These are phyloP conservation scores for Formica aserva DNA, from an alignment of 2,888 invertebrate genomes.

Conservation along the genomic window DNA sequence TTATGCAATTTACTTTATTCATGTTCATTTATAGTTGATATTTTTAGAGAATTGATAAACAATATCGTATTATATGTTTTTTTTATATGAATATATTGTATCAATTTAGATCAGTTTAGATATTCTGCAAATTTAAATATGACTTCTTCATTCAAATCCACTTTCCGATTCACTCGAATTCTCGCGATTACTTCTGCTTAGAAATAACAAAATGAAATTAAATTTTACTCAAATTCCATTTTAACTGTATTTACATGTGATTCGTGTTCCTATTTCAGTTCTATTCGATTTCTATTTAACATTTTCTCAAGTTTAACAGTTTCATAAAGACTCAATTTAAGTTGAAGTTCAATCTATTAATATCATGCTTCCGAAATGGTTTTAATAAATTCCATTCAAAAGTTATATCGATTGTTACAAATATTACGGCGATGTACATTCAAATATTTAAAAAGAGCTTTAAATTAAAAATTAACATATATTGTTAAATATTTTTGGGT, in stretches of 20 bases:
- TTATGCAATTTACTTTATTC: not conserved
- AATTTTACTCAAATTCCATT: slow-evolving; percentile 34
- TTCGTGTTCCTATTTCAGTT: slow-evolving; percentile 23
- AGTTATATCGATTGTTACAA: not conserved
- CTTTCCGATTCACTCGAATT: not conserved
- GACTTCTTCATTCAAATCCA: slow-evolving; percentile 3
- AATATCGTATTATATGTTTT: not conserved
- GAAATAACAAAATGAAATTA: slow-evolving; percentile 33
- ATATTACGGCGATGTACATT: not conserved
- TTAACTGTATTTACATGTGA: slow-evolving; percentile 33
- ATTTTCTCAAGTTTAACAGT: slow-evolving; percentile 26
- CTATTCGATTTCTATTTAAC: slow-evolving; percentile 27
- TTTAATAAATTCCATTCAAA: slow-evolving; percentile 16
- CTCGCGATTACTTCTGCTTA: not conserved
- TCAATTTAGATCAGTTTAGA: not conserved
- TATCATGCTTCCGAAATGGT: not conserved
- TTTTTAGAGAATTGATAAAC: not conserved
- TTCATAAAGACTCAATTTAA: slow-evolving; percentile 22
- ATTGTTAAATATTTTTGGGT: not conserved
- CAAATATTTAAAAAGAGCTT: not conserved
- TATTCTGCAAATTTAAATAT: slow-evolving; percentile 21
- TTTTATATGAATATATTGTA: not conserved
- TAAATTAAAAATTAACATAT: not conserved
- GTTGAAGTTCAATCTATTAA: slow-evolving; percentile 29
- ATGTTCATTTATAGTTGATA: not conserved